These are phyloP conservation scores for Ursus arctos DNA, from an alignment of 2,113 vertebrate genomes.

Conservation along the genomic window DNA sequence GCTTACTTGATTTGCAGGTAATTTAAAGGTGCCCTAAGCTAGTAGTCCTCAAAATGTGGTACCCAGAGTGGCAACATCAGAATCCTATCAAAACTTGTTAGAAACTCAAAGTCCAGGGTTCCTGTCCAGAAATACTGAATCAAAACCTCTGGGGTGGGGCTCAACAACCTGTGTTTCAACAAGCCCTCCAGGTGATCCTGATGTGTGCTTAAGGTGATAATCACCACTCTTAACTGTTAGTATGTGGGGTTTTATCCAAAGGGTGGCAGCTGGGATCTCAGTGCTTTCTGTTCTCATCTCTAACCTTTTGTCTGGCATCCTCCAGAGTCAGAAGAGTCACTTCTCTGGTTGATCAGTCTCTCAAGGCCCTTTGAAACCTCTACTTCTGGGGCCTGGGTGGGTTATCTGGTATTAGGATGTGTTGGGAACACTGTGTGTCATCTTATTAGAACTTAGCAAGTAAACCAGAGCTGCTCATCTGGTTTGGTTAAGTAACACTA, in stretches of 20 bases:
- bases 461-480: not conserved
- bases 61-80: not conserved
- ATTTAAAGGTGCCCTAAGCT: not conserved
- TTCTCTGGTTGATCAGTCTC: slow-evolving; percentile 35
- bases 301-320: not conserved
- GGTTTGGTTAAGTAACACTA: not conserved
- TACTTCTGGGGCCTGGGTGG: slow-evolving; percentile 44
- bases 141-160: not conserved
- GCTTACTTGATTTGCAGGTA: not conserved
- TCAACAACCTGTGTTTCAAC: not conserved
- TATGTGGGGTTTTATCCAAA: slow-evolving; percentile 29
- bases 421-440: too few species aligned
- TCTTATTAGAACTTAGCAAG: not conserved
- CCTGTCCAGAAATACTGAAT: not conserved
- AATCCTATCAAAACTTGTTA: not conserved
- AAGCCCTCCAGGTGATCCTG: not conserved
- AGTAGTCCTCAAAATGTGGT: not conserved
- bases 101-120: not conserved
- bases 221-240: not conserved
- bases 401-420: not conserved
- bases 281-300: slow-evolving; percentile 24
- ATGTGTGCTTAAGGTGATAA: not conserved
- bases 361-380: slow-evolving; percentile 32
- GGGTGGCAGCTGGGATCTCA: not conserved
- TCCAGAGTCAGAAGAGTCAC: slow-evolving; percentile 40